Base-by-base conservation (phyloP, 1,140 invertebrate genomes). In the Popillia japonica region DNA sequence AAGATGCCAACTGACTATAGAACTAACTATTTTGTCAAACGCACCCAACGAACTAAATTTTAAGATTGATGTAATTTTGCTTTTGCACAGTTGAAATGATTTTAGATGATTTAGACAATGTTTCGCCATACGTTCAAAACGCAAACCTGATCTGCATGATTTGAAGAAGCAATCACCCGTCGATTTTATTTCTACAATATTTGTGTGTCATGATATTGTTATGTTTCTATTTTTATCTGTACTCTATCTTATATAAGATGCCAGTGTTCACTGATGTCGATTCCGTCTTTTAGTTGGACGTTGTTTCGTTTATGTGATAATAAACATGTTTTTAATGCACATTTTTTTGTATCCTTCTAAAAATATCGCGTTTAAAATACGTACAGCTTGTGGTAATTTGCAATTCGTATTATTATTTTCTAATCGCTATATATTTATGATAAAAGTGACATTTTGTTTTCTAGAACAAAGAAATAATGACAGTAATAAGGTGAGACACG, bases 241-340 rank as follows among this genome's bases (percentile, higher is more conserved):
- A 27, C 8, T 34, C 22, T 68, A 11, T 68, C 27, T 68, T 34
- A 14, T 4, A 68, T 68, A 68, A 78, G 61, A 81, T 81, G 79
- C 81, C 82, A 82, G 81, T 82, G 79, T 68, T 78, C 72, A 61
- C 20, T 34, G 61, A 23, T 68, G 61, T 27, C 27, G 73, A 42
- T 80, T 34, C 22, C 61, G 61, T 68, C 61, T 68, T 27, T 23
- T 7, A 68, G 4, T 27, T 68, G 61, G 81, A 78, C 78, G 77
- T 82, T 83, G 82, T 83, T 82, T 80, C 82, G 80, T 82, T 83
- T 83, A 82, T 84, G 83, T 84, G 83, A 84, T 84, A 84, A 84
- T 84, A 84, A 84, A 84, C 82, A 83, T 83, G 82, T 84, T 84
- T 83, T 83, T 83, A 83, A 83, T 82, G 82, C 80, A 82, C 20